phyloP scores from a whole-genome alignment of 2,113 vertebrate genomes.

The Solea senegalensis region DNA sequence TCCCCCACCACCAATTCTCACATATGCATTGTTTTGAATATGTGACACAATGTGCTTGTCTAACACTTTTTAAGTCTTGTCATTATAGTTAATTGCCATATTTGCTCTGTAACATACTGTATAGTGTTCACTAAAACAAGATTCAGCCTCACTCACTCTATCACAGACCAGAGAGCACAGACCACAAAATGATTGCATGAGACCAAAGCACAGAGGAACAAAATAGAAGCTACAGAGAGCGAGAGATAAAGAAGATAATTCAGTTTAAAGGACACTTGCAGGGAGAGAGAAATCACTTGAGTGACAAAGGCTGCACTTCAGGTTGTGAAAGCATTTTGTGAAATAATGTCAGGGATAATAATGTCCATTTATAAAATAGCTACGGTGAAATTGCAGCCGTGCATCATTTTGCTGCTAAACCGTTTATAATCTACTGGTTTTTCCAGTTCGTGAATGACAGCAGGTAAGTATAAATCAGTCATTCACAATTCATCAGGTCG shows the following conservation, averaged over 20 bases:
- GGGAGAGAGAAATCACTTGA: background rate
- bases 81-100: no score
- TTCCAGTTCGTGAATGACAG: conserved; percentile 19
- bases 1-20: no score
- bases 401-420: conserved; percentile 36
- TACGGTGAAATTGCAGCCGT: background rate
- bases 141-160: background rate
- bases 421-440: conserved; percentile 1
- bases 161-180: background rate
- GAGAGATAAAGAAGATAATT: background rate
- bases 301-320: background rate
- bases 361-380: background rate
- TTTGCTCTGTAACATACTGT: no score
- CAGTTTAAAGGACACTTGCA: conserved; percentile 3
- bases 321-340: background rate
- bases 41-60: no score
- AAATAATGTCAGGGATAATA: background rate
- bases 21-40: no score
- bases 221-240: background rate
- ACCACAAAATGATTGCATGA: conserved; percentile 6
- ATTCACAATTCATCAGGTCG: conserved; percentile 49
- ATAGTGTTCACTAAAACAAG: no score
- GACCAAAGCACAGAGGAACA: background rate
- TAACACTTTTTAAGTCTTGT: no score
- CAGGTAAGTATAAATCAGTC: conserved; percentile 47